phyloP scores from a whole-genome alignment of 2,797 vertebrate genomes.

The Leptodactylus fallax region DNA sequence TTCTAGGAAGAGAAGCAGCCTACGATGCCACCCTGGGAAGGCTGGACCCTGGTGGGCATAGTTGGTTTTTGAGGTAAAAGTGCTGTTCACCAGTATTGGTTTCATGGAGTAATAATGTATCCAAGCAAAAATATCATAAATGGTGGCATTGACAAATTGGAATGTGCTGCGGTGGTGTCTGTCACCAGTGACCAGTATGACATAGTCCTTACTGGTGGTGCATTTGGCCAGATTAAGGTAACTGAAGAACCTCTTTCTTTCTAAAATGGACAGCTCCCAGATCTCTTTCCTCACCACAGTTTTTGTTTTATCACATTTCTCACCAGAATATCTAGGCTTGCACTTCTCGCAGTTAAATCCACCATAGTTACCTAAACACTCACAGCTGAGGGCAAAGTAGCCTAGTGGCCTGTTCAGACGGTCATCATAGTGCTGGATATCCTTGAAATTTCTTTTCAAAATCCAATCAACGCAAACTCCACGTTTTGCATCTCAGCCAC shows the following conservation, averaged over 20 bases:
- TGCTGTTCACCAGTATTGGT: too few relatives aligned
- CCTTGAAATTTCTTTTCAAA: too few relatives aligned
- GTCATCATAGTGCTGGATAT: not conserved
- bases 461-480: not conserved
- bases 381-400: not conserved
- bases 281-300: not conserved
- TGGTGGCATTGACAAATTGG: too few relatives aligned
- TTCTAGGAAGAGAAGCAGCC: constrained; percentile 16
- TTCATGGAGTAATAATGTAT: too few relatives aligned
- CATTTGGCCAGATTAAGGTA: constrained; percentile 28
- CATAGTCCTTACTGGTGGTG: constrained; percentile 38
- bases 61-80: too few relatives aligned
- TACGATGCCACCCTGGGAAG: not conserved
- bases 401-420: constrained; percentile 1
- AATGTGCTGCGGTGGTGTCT: not conserved
- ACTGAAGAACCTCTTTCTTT: constrained; percentile 36
- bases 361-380: constrained; percentile 18
- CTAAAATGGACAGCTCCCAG: not conserved
- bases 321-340: constrained; percentile 24
- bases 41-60: too few relatives aligned
- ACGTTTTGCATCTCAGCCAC: not conserved
- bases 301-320: constrained; percentile 5
- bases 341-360: constrained; percentile 24
- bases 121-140: too few relatives aligned
- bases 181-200: constrained; percentile 34